phyloP scores from a whole-genome alignment of 2,113 vertebrate genomes.

The Trematocara zebra region DNA sequence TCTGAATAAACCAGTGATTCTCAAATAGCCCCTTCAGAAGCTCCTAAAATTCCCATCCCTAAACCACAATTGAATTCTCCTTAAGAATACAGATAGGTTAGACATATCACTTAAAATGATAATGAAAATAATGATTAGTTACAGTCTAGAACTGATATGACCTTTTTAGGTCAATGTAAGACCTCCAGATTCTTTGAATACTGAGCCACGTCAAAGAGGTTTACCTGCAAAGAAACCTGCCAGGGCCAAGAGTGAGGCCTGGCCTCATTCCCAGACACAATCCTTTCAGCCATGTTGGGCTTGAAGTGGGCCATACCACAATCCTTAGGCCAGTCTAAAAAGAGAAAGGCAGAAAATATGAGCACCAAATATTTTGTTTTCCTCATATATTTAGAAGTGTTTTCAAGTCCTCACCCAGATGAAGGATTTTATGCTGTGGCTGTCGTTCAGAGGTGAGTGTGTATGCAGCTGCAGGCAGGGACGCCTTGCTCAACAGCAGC shows the following conservation, averaged over 20 bases:
- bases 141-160: not conserved
- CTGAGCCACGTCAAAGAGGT: not conserved
- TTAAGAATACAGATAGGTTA: not conserved
- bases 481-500: conserved; percentile 50
- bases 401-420: conserved; percentile 53
- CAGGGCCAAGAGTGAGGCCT: conserved; percentile 76
- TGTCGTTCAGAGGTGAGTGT: conserved; percentile 36
- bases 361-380: not conserved
- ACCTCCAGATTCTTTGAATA: not conserved
- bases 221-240: conserved; percentile 78
- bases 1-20: not conserved
- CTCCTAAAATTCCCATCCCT: not conserved
- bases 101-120: not conserved
- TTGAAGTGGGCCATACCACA: conserved; percentile 76
- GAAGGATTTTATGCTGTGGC: conserved; percentile 65
- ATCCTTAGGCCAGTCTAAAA: conserved; percentile 74
- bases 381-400: not conserved
- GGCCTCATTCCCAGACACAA: conserved; percentile 72
- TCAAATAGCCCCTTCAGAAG: not conserved
- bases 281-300: conserved; percentile 72
- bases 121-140: not conserved
- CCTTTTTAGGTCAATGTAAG: not conserved
- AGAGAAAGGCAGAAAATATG: not conserved
- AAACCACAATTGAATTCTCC: rapidly evolving
- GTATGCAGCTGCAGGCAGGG: conserved; percentile 51